These are phyloP conservation scores for Noctua janthina DNA, from an alignment of 2,888 invertebrate species.

Conservation along the genomic window DNA sequence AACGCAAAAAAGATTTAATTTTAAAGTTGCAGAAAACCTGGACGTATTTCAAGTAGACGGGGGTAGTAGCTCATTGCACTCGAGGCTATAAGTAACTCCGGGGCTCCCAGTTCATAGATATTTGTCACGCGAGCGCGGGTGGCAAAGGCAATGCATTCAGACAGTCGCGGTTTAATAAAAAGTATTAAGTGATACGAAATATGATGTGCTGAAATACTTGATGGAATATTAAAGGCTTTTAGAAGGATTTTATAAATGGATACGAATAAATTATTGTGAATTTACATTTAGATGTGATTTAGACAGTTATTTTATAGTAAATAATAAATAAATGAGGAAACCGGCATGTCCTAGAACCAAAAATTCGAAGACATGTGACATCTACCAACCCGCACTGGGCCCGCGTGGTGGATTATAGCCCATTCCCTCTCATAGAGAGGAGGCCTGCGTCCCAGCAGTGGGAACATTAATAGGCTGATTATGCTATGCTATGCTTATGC, in stretches of 20 bases:
- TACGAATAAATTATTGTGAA: background rate
- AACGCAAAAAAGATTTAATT: slow-evolving; percentile 57
- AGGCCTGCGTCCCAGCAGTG: too few species aligned
- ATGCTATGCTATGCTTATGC: too few species aligned
- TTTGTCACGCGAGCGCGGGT: slow-evolving; percentile 52
- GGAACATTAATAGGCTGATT: too few species aligned
- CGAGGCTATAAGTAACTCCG: slow-evolving; percentile 47
- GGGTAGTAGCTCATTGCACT: slow-evolving; percentile 53
- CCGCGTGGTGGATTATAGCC: too few species aligned
- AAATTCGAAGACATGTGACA: too few species aligned
- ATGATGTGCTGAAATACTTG: slow-evolving; percentile 2
- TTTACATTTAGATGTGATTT: background rate
- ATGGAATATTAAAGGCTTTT: background rate
- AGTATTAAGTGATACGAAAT: slow-evolving; percentile 1
- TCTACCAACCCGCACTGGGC: too few species aligned
- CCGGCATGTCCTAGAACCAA: too few species aligned
- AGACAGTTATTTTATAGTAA: too few species aligned
- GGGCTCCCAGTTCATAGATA: slow-evolving; percentile 44
- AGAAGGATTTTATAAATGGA: background rate
- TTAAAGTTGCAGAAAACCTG: slow-evolving; percentile 56
- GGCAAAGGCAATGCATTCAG: slow-evolving; percentile 36
- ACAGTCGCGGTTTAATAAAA: slow-evolving; percentile 33
- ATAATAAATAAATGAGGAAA: too few species aligned
- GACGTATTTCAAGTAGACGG: slow-evolving; percentile 60
- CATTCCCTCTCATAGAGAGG: too few species aligned